Conservation (phyloP, 2,888 invertebrate species). For the Horisme vitalbata region DNA sequence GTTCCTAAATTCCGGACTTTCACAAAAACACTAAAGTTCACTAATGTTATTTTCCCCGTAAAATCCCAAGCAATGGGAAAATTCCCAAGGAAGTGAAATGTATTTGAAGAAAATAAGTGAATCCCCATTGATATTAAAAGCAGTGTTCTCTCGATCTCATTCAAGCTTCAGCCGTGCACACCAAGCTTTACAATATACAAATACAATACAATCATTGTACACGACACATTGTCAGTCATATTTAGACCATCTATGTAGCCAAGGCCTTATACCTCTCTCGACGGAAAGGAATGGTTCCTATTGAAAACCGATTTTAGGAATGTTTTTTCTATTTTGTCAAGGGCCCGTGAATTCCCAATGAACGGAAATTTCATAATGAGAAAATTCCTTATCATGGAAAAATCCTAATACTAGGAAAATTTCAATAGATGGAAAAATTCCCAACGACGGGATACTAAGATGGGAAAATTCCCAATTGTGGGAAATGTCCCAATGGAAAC, state of each 20-base stretch:
- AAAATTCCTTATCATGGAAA: too few relatives aligned
- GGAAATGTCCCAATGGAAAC: neutral
- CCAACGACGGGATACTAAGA: too few relatives aligned
- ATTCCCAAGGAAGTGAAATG: neutral
- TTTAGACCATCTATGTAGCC: conserved; percentile 7
- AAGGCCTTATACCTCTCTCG: neutral
- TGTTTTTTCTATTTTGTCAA: neutral
- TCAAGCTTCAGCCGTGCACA: conserved; percentile 12
- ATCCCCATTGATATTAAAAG: conserved; percentile 6
- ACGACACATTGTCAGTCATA: conserved; percentile 20
- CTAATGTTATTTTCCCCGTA: too few relatives aligned
- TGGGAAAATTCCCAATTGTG: conserved; percentile 2
- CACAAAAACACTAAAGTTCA: too few relatives aligned
- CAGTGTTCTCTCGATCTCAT: conserved; percentile 7
- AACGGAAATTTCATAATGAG: neutral
- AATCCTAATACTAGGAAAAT: too few relatives aligned
- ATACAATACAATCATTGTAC: conserved; percentile 13
- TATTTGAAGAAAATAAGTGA: conserved; percentile 9
- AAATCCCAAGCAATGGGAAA: conserved; percentile 1
- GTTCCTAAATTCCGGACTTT: too few relatives aligned
- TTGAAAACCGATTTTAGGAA: neutral
- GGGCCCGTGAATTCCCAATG: neutral
- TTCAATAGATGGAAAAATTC: too few relatives aligned
- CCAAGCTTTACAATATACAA: conserved; percentile 10
- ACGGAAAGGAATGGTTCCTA: conserved; percentile 8